Evolutionary conservation across 2,888 invertebrate species (phyloP), one percentile per base, ranked within the genome.

Genomic region (Orchestes rusci): DNA sequence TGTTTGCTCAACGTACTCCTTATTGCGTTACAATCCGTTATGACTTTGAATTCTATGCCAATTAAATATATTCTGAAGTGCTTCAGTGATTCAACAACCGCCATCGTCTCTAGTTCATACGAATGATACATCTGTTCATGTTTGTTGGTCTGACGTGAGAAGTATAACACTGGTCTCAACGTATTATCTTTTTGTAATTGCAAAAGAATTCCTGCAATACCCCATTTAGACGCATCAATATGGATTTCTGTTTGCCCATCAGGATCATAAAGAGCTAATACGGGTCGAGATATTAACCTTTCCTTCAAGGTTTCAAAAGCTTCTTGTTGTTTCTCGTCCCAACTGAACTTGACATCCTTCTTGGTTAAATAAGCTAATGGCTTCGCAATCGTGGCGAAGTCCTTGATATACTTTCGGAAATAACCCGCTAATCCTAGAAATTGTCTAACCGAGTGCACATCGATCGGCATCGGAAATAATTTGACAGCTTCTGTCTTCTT

Each of bases 101-200:
- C 65, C 10, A 67, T 47, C 1, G 55, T 57, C 42, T 67, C 62
- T 12, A 61, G 43, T 32, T 69, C 68, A 16, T 60, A 61, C 1
- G 59, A 59, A 27, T 60, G 60, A 23, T 62, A 65, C 18, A 55
- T 59, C 44, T 48, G 18, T 16, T 35, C 16, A 18, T 16, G 20
- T 20, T 20, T 15, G 20, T n/a, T 10, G 35, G 19, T 15, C 41
- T 59, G 60, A 4, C 60, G 53, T 31, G 62, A 63, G 20, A 53
- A 59, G 43, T 62, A 67, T 1, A 58, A 56, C 8, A 61, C 54
- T 1, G 56, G 57, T 23, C 56, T 48, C 28, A 57, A 28, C 5
- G 36, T 35, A 4, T 50, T 40, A 8, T 56, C 56, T 15, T 30
- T 15, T 28, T 57, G 48, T 30, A 35, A 40, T 49, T 61, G 61